Base-by-base conservation (phyloP, 1,140 invertebrate genomes). In the Drosophila nikananu region DNA sequence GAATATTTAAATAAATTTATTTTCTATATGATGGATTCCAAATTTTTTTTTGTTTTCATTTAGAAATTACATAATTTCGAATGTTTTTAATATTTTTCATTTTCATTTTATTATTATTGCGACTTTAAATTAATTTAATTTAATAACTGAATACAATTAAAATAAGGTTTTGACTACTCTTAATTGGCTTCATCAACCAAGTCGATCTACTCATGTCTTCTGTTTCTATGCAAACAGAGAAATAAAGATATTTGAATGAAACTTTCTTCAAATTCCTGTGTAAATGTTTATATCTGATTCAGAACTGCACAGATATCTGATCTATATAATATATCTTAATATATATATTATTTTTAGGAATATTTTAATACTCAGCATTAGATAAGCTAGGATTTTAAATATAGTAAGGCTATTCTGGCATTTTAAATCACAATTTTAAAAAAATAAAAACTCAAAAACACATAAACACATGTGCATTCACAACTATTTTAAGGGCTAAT, bases 1-100 rank as follows among this genome's bases (percentile, higher is more conserved):
- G 35, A 57, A 39, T 57, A 57, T 57, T 39, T 17, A 57, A 57
- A 57, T 57, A n/a, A 57, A n/a, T 39, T 15, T 37, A 54, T 54
- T 35, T 54, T 54, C 51, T 21, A 32, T 15, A 15, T 37, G 19
- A 15, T 37, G 30, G 13, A 21, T n/a, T n/a, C n/a, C n/a, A n/a
- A n/a, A n/a, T n/a, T n/a, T n/a, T n/a, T n/a, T n/a, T n/a, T n/a
- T n/a, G n/a, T 15, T 55, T 55, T 55, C 23, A 23, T 37, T 13
- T 13, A 10, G 15, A 2, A 37, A 17, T 37, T 37, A 17, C 12
- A 52, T 13, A 0, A 30, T 30, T 27, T n/a, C 2, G 2, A 27
- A 51, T n/a, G 5, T 12, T 19, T 10, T n/a, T n/a, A n/a, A n/a
- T n/a, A n/a, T n/a, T n/a, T n/a, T n/a, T n/a, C n/a, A n/a, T n/a